Percentiles rank a stretch among this genome's conserved stretches.
phyloP scores from a whole-genome alignment of 2,888 invertebrate species.

The Nephrotoma guestfalica region DNA sequence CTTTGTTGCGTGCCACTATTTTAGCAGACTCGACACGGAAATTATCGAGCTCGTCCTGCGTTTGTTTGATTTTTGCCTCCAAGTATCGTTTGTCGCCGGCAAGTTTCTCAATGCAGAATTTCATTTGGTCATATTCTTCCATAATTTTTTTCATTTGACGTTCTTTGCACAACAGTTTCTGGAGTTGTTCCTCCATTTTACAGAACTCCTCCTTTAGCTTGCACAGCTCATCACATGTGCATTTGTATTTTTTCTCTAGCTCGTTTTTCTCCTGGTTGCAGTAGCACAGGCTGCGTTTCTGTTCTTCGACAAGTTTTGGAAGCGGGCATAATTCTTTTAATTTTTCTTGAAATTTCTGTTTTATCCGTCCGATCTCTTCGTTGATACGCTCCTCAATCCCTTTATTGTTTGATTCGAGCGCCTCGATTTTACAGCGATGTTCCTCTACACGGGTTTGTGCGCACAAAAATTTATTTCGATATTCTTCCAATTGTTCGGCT shows the following conservation, averaged over 20 bases:
- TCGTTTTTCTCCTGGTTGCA: conserved; percentile 21
- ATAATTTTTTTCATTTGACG: conserved; percentile 20
- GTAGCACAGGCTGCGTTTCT: conserved; percentile 24
- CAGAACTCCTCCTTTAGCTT: conserved; percentile 14
- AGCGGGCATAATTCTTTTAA: conserved; percentile 22
- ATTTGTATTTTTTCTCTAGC: conserved; percentile 21
- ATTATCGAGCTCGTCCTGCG: conserved; percentile 21
- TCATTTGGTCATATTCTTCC: conserved; percentile 11
- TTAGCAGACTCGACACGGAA: conserved; percentile 22
- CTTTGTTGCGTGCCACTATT: conserved; percentile 24
- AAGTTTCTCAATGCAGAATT: conserved; percentile 1
- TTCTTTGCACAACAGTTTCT: not conserved
- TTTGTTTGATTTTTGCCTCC: conserved; percentile 21
- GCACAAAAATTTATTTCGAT: conserved; percentile 24
- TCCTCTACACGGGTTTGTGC: conserved; percentile 27
- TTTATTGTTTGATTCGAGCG: conserved; percentile 23
- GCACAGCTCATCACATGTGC: conserved; percentile 21
- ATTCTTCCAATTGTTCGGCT: conserved; percentile 23
- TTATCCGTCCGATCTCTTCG: conserved; percentile 22
- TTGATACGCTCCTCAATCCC: conserved; percentile 28
- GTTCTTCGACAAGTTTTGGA: conserved; percentile 23
- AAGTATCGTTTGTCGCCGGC: conserved; percentile 18
- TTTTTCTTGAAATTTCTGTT: conserved; percentile 23
- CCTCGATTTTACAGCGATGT: conserved; percentile 27
- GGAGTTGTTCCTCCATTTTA: not conserved